Percentiles rank a stretch among this genome's conserved stretches.
Conservation (phyloP, 2,797 vertebrate genomes). For the Pseudochirops cupreus region DNA sequence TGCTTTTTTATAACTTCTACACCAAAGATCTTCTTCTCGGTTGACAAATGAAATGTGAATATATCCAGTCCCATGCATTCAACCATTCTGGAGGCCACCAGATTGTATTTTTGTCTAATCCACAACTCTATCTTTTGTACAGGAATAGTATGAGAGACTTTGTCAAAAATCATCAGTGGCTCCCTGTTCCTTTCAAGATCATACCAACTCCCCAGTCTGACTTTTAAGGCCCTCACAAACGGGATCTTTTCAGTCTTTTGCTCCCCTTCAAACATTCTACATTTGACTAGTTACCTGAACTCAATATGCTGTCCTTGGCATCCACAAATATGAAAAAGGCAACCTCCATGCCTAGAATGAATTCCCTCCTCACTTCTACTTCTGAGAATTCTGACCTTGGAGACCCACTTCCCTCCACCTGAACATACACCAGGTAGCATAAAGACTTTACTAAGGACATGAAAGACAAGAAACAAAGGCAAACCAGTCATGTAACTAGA, state of each 20-base stretch:
- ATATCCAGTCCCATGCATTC: not conserved
- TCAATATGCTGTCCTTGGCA: not conserved
- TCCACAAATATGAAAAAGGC: not conserved
- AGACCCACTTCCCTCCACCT: not conserved
- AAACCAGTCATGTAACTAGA: not conserved
- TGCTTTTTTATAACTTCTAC: not conserved
- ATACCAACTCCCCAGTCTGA: not conserved
- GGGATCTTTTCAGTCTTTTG: not conserved
- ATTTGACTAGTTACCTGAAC: not conserved
- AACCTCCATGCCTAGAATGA: not conserved
- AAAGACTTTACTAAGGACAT: not conserved
- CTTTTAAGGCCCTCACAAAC: not conserved
- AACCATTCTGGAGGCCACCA: not conserved
- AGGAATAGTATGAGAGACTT: not conserved
- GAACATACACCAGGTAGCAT: not conserved
- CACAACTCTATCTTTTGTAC: not conserved
- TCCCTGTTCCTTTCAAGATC: not conserved
- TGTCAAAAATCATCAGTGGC: not conserved
- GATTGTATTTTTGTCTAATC: not conserved
- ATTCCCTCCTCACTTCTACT: too few relatives aligned
- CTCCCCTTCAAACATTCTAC: not conserved
- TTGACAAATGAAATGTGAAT: not conserved
- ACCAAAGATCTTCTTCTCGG: not conserved
- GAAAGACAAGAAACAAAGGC: not conserved
- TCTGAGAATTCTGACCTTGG: too few relatives aligned